Percentiles rank a stretch among this genome's conserved stretches.
These are phyloP conservation scores for Gari tellinella DNA, from an alignment of 2,888 invertebrate genomes.

Conservation along the genomic window DNA sequence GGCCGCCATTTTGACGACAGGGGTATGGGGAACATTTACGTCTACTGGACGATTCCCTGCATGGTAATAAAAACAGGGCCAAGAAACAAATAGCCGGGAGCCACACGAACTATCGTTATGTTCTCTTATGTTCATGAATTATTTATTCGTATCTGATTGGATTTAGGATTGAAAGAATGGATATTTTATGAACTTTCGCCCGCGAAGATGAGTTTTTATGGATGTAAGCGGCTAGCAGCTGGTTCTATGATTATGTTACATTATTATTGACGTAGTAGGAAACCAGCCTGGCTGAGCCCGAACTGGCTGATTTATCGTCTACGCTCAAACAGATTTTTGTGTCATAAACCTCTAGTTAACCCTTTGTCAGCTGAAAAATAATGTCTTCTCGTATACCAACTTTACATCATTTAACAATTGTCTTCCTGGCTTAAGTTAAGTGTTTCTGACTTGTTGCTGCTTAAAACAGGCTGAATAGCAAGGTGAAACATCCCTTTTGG, in stretches of 20 bases:
- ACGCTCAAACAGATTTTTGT: too few relatives aligned
- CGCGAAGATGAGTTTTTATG: slow-evolving; percentile 34
- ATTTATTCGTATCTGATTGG: slow-evolving; percentile 51
- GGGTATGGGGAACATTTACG: too few relatives aligned
- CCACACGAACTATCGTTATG: slow-evolving; percentile 18
- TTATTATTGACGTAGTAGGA: background rate
- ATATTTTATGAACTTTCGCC: slow-evolving; percentile 32
- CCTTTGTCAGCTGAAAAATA: too few relatives aligned
- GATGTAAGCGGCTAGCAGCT: slow-evolving; percentile 29
- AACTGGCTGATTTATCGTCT: slow-evolving; percentile 1
- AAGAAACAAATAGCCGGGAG: slow-evolving; percentile 12
- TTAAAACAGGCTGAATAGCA: too few relatives aligned
- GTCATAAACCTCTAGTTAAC: too few relatives aligned
- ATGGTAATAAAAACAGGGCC: slow-evolving; percentile 10
- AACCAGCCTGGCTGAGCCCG: too few relatives aligned
- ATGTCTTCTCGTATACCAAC: background rate
- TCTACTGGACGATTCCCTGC: background rate
- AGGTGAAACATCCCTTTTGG: too few relatives aligned
- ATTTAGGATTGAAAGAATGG: slow-evolving; percentile 43
- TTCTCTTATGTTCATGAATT: slow-evolving; percentile 47
- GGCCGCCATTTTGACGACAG: too few relatives aligned
- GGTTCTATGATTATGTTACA: slow-evolving; percentile 13
- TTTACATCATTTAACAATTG: too few relatives aligned
- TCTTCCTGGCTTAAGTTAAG: too few relatives aligned
- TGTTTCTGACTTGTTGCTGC: too few relatives aligned